Percentiles rank a stretch among this genome's conserved stretches.
Evolutionary conservation across 1,140 invertebrate species (phyloP).

Genomic region (Oreohelix idahoensis): DNA sequence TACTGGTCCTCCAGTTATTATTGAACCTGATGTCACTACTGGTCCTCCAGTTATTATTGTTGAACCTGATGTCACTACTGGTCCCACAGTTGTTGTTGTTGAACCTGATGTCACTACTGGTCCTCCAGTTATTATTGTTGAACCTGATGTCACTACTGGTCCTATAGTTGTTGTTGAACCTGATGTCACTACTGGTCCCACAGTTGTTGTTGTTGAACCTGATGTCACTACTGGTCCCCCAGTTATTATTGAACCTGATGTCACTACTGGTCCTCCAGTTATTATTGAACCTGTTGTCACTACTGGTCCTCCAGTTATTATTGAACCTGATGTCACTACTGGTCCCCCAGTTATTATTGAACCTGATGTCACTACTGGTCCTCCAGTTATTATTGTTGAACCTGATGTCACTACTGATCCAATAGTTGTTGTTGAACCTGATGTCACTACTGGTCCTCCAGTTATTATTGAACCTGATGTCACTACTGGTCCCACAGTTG

Average conservation of each 20-base stretch:
- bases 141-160: conserved; percentile 11
- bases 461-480: conserved; percentile 1
- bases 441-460: conserved; percentile 12
- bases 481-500: not conserved
- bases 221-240: too few relatives aligned
- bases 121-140: not conserved
- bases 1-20: not conserved
- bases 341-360: not conserved
- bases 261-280: conserved; percentile 6
- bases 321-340: not conserved
- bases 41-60: not conserved
- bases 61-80: too few relatives aligned
- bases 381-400: not conserved
- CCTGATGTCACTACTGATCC: not conserved
- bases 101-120: not conserved
- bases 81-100: conserved; percentile 6
- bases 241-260: conserved; percentile 25
- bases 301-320: not conserved
- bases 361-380: too few relatives aligned
- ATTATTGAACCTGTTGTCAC: conserved; percentile 10
- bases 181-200: too few relatives aligned
- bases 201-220: too few relatives aligned
- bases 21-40: not conserved
- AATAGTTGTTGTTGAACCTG: not conserved
- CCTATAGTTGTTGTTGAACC: conserved; percentile 11